These are phyloP conservation scores for Lysiphlebus fabarum DNA, from an alignment of 1,140 invertebrate species.

Conservation along the genomic window DNA sequence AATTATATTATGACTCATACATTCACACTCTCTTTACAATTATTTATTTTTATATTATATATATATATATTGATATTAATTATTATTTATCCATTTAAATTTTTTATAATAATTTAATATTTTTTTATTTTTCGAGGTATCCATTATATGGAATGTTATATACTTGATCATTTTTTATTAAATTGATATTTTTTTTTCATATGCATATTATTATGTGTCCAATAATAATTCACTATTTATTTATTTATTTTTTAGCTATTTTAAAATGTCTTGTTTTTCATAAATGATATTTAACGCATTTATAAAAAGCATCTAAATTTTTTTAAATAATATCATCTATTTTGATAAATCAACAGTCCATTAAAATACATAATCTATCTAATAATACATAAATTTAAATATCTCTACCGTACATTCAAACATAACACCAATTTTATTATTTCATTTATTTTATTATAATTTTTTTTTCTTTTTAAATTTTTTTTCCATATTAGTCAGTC, in stretches of 20 bases:
- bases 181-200: constrained; percentile 20
- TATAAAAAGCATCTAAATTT: constrained; percentile 49
- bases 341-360: constrained; percentile 51
- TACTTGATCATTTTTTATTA: constrained; percentile 31
- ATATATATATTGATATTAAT: neutral
- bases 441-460: constrained; percentile 26
- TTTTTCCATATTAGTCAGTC: constrained; percentile 45
- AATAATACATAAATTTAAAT: constrained; percentile 44
- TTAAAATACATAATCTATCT: constrained; percentile 52
- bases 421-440: constrained; percentile 50
- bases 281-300: constrained; percentile 43
- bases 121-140: constrained; percentile 25
- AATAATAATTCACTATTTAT: constrained; percentile 13
- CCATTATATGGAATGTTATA: constrained; percentile 45
- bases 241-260: constrained; percentile 26
- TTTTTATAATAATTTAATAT: constrained; percentile 3
- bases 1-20: neutral
- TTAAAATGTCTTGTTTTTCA: constrained; percentile 22
- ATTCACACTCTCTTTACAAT: neutral
- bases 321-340: constrained; percentile 47
- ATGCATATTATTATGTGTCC: constrained; percentile 19
- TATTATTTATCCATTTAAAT: neutral
- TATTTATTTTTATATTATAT: constrained; percentile 1
- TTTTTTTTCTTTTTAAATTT: constrained; percentile 24
- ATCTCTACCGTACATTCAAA: constrained; percentile 54